A percentile compares a stretch with the other conserved stretches of the same genome.
Evolutionary conservation across 2,797 vertebrate genomes (phyloP).

Genomic region (Arnoldichthys spilopterus): DNA sequence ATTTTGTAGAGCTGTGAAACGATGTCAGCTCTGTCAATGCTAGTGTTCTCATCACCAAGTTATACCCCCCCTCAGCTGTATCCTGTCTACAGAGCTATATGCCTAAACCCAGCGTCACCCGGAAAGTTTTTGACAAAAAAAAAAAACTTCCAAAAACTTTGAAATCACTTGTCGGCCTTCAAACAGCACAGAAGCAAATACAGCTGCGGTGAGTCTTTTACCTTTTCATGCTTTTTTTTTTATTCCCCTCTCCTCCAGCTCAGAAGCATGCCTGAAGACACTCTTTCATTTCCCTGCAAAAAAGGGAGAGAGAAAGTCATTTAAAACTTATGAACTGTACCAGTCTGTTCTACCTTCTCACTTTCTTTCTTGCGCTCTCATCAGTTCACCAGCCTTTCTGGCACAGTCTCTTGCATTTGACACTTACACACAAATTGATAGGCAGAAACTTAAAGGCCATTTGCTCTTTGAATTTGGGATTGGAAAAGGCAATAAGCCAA

Average conservation of each 20-base stretch:
- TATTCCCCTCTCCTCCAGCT: slow-evolving; percentile 13
- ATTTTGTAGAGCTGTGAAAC: not conserved
- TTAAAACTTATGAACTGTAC: slow-evolving; percentile 35
- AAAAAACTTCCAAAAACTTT: slow-evolving; percentile 22
- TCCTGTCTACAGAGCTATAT: not conserved
- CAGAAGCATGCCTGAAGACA: slow-evolving; percentile 29
- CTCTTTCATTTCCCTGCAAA: slow-evolving; percentile 21
- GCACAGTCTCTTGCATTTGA: slow-evolving; percentile 11
- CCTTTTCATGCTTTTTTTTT: slow-evolving; percentile 25
- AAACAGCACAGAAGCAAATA: slow-evolving; percentile 6
- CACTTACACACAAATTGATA: slow-evolving; percentile 17
- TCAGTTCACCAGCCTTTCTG: slow-evolving; percentile 3
- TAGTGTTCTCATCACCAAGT: not conserved
- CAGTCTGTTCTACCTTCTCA: slow-evolving; percentile 16
- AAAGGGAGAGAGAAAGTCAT: slow-evolving; percentile 20
- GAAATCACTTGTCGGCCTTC: slow-evolving; percentile 24
- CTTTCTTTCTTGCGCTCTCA: slow-evolving; percentile 5
- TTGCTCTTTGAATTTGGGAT: slow-evolving; percentile 29
- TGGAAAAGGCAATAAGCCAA: slow-evolving; percentile 22
- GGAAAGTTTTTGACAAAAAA: slow-evolving; percentile 14
- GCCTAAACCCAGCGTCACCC: slow-evolving; percentile 14
- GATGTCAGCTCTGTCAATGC: not conserved
- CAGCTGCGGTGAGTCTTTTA: slow-evolving; percentile 23
- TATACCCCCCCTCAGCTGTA: not conserved
- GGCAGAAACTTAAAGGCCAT: slow-evolving; percentile 31